Evolutionary conservation across 2,113 vertebrate species (phyloP).

Genomic region (Sebastes fasciatus): DNA sequence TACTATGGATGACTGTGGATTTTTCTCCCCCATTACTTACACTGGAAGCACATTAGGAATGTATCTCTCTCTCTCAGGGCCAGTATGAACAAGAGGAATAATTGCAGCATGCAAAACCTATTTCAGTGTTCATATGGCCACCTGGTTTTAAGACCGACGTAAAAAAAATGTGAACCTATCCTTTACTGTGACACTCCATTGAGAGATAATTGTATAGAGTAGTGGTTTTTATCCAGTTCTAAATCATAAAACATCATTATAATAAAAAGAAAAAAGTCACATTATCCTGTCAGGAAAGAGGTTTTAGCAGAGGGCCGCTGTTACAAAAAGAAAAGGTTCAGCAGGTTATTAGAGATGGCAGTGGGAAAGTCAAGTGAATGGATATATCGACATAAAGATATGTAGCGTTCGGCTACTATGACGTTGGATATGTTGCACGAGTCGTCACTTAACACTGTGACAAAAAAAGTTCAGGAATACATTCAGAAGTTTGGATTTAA

Average conservation of each 20-base stretch:
- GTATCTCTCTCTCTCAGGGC: neutral
- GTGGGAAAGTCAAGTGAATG: constrained; percentile 40
- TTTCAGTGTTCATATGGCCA: neutral
- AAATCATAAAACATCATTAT: constrained; percentile 43
- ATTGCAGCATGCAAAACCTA: neutral
- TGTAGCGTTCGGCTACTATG: constrained; percentile 17
- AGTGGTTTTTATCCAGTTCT: constrained; percentile 74
- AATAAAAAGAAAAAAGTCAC: constrained; percentile 52
- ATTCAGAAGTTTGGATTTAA: constrained; percentile 54
- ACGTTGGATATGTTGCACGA: constrained; percentile 18
- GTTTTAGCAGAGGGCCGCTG: constrained; percentile 25
- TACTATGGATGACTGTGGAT: neutral
- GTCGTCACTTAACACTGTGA: constrained; percentile 27
- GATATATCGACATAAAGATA: constrained; percentile 34
- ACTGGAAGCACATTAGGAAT: neutral
- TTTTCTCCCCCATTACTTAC: neutral
- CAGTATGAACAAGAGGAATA: neutral
- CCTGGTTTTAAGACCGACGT: neutral
- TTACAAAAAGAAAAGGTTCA: constrained; percentile 40
- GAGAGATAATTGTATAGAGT: constrained; percentile 22
- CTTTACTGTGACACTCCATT: constrained; percentile 5
- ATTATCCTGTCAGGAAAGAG: constrained; percentile 54
- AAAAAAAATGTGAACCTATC: constrained; percentile 2
- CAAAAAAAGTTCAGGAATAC: constrained; percentile 51
- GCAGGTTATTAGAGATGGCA: constrained; percentile 57